Percentiles rank a stretch among this genome's conserved stretches.
phyloP scores from a whole-genome alignment of 2,113 vertebrate genomes.

The Cnemophilus loriae region DNA sequence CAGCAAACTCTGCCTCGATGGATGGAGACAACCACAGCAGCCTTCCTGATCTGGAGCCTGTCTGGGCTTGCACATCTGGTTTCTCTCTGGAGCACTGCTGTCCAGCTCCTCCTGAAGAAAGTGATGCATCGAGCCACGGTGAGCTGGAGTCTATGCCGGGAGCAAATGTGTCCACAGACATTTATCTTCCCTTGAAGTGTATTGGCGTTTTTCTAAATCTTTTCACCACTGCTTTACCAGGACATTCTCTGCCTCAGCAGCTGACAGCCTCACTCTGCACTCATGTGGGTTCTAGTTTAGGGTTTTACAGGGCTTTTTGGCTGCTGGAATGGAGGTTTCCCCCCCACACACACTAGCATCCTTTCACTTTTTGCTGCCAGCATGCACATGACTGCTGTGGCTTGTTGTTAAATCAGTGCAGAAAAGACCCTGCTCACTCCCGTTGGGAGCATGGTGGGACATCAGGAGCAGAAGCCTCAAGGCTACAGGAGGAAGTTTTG shows the following conservation, averaged over 20 bases:
- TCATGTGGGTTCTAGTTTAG: constrained; percentile 14
- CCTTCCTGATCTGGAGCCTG: constrained; percentile 12
- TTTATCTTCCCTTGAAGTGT: constrained; percentile 13
- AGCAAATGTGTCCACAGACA: neutral
- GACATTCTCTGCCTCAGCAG: neutral
- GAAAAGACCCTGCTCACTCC: neutral
- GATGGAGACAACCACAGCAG: neutral
- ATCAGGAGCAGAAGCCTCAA: neutral
- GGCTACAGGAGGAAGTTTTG: neutral
- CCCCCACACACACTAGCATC: neutral
- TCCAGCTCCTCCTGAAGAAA: constrained; percentile 33
- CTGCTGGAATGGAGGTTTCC: neutral
- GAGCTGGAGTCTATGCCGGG: neutral
- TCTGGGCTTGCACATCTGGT: constrained; percentile 24
- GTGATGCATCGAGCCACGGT: neutral
- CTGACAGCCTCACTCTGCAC: neutral
- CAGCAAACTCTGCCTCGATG: constrained; percentile 44
- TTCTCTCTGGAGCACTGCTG: constrained; percentile 26
- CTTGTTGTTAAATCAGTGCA: neutral
- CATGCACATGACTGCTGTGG: neutral
- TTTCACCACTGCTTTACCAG: neutral
- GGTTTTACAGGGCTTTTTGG: constrained; percentile 25
- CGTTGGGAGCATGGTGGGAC: fast-evolving
- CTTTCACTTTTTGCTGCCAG: neutral
- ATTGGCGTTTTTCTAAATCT: neutral